Percentiles rank a stretch among this genome's conserved stretches.
These are phyloP conservation scores for Spatula versicolor DNA, from an alignment of 2,797 vertebrate species.

Conservation along the genomic window DNA sequence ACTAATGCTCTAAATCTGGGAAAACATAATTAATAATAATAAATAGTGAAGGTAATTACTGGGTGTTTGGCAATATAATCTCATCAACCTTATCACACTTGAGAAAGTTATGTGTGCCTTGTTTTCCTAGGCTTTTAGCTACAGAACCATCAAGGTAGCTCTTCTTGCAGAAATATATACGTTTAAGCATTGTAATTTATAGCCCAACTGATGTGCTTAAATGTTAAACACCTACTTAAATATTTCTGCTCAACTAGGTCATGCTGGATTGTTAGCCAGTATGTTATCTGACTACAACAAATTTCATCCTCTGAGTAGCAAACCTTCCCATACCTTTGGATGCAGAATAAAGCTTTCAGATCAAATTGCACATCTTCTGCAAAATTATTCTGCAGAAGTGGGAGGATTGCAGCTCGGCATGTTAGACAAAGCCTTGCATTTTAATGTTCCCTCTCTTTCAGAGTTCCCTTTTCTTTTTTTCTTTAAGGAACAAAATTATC, in stretches of 20 bases:
- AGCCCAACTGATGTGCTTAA: not conserved
- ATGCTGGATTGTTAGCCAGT: not conserved
- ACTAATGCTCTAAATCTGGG: not conserved
- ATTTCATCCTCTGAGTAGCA: not conserved
- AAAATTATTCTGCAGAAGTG: not conserved
- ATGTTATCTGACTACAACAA: not conserved
- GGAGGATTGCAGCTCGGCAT: not conserved
- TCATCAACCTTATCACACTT: not conserved
- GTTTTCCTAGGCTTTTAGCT: not conserved
- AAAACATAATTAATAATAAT: not conserved
- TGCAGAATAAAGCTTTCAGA: not conserved
- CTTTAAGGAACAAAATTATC: not conserved
- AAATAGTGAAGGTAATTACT: not conserved
- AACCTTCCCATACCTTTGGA: not conserved
- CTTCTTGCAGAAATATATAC: not conserved
- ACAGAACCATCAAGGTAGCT: not conserved
- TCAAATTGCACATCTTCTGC: not conserved
- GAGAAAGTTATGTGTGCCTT: not conserved
- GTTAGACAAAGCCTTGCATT: not conserved
- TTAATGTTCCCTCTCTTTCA: not conserved
- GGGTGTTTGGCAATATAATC: not conserved
- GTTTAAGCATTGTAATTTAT: not conserved
- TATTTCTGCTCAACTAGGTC: not conserved
- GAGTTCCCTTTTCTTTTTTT: not conserved
- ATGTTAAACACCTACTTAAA: not conserved